These are phyloP conservation scores for Phthorimaea operculella DNA, from an alignment of 1,140 invertebrate genomes.

Conservation along the genomic window DNA sequence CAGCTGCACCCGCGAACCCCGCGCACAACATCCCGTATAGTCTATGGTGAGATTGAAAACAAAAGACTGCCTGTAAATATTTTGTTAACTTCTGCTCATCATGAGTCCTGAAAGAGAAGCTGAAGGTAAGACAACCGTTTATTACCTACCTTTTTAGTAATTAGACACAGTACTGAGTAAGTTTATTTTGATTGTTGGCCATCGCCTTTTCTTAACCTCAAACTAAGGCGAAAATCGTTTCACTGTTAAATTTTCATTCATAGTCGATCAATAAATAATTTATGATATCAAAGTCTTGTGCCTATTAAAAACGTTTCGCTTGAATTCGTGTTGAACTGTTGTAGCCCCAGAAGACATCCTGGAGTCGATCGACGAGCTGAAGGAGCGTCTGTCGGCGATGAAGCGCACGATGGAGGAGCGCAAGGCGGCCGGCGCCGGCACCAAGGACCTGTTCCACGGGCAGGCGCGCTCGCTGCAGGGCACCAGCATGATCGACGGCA, in stretches of 20 bases:
- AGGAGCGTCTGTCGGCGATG: constrained; percentile 80
- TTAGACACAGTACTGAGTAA: too few species aligned
- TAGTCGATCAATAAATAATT: too few species aligned
- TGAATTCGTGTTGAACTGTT: constrained; percentile 9
- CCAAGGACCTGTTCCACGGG: constrained; percentile 61
- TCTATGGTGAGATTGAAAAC: constrained; percentile 24
- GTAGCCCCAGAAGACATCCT: constrained; percentile 69
- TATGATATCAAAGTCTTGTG: too few species aligned
- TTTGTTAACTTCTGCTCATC: constrained; percentile 9
- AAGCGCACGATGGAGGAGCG: constrained; percentile 81
- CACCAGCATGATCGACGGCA: constrained; percentile 80
- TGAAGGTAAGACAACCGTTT: constrained; percentile 27
- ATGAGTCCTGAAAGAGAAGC: constrained; percentile 38
- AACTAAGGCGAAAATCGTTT: too few species aligned
- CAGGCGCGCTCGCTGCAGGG: constrained; percentile 63
- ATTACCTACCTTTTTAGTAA: too few species aligned
- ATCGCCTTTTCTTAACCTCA: too few species aligned
- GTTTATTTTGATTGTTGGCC: too few species aligned
- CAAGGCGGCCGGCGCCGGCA: constrained; percentile 57
- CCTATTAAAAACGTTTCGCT: too few species aligned
- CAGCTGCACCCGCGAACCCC: too few species aligned
- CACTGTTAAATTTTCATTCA: too few species aligned
- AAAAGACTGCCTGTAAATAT: constrained; percentile 26
- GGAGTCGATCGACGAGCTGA: constrained; percentile 82
- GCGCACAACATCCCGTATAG: background rate